phyloP scores from a whole-genome alignment of 1,140 invertebrate genomes.

The Ectropis grisescens region DNA sequence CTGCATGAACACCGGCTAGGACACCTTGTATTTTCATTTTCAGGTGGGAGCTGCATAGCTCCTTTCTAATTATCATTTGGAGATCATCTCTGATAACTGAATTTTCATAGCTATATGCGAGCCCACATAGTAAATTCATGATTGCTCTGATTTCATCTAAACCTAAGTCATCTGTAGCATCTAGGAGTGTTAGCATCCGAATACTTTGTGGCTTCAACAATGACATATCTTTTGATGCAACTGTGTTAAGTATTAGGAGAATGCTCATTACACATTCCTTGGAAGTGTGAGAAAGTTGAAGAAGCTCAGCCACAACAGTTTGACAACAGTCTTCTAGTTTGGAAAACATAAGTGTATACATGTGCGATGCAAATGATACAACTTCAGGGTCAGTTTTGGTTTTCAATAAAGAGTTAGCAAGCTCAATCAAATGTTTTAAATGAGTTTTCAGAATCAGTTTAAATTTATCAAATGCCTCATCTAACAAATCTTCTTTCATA shows the following conservation, averaged over 20 bases:
- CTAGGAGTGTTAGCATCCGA: conserved; percentile 55
- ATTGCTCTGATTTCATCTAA: conserved; percentile 47
- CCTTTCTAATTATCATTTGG: conserved; percentile 63
- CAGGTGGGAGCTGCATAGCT: conserved; percentile 51
- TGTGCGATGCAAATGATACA: conserved; percentile 46
- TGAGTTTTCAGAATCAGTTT: conserved; percentile 53
- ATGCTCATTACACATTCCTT: conserved; percentile 46
- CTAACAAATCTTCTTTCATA: conserved; percentile 42
- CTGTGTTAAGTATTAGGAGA: conserved; percentile 49
- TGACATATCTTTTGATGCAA: conserved; percentile 45
- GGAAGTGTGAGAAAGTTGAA: conserved; percentile 42
- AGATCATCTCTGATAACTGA: conserved; percentile 60
- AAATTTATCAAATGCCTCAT: conserved; percentile 49
- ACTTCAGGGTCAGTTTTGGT: conserved; percentile 35
- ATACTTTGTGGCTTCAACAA: conserved; percentile 51
- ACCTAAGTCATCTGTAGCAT: conserved; percentile 53
- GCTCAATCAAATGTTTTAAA: conserved; percentile 39
- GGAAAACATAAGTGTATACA: conserved; percentile 51
- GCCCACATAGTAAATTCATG: conserved; percentile 58
- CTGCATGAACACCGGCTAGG: conserved; percentile 54
- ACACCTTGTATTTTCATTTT: conserved; percentile 57
- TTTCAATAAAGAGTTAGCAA: conserved; percentile 48
- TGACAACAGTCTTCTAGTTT: conserved; percentile 41
- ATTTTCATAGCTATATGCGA: conserved; percentile 56
- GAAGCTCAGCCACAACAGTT: conserved; percentile 43